These are phyloP conservation scores for Norana najaformis DNA, from an alignment of 2,888 invertebrate genomes.

Conservation along the genomic window DNA sequence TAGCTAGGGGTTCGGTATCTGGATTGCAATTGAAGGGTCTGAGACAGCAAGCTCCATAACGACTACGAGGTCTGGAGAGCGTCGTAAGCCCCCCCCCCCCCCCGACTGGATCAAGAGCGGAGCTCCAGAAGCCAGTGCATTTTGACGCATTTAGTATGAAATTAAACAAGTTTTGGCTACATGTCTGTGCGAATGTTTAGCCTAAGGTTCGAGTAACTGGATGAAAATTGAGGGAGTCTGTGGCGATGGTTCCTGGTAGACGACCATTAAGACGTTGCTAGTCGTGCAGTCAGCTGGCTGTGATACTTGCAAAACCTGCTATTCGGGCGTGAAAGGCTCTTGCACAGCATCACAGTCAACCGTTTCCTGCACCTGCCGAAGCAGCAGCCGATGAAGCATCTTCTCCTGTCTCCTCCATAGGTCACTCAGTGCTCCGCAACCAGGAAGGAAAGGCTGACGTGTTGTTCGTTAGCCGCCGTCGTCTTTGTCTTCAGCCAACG, in stretches of 20 bases:
- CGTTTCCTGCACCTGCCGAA: not conserved
- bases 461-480: not conserved
- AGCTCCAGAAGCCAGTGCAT: no score
- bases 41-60: no score
- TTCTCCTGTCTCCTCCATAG: not conserved
- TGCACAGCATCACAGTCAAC: conserved; percentile 22
- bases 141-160: no score
- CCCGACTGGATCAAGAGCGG: no score
- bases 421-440: not conserved
- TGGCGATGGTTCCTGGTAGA: not conserved
- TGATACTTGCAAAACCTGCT: conserved; percentile 25
- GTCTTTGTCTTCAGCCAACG: not conserved
- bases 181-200: no score
- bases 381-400: not conserved
- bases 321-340: not conserved
- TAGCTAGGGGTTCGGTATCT: no score
- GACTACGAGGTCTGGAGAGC: no score
- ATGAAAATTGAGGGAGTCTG: no score
- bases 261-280: not conserved
- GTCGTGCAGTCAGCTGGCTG: conserved; percentile 2
- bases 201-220: no score
- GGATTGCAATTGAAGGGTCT: no score
- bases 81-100: no score
- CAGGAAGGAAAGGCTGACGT: not conserved
- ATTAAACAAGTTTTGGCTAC: no score